A percentile compares a stretch with the other conserved stretches of the same genome.
These are phyloP conservation scores for Betta splendens DNA, from an alignment of 2,797 vertebrate genomes.

Conservation along the genomic window DNA sequence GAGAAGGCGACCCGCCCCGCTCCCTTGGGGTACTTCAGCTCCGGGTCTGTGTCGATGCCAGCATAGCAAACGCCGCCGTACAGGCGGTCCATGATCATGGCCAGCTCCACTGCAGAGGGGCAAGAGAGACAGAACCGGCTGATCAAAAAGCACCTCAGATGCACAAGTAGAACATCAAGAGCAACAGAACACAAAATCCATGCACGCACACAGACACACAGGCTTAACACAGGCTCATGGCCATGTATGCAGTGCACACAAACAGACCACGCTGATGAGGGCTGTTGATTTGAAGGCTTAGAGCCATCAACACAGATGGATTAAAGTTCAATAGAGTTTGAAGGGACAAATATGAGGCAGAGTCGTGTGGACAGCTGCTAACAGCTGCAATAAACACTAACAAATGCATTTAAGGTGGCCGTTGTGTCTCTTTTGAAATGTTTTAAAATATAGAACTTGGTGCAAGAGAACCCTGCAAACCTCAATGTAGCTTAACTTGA, in stretches of 20 bases:
- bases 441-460: conserved; percentile 7
- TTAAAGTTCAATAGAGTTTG: conserved; percentile 31
- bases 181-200: neutral
- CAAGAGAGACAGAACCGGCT: neutral
- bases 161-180: neutral
- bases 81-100: conserved; percentile 99
- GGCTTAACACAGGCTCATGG: neutral
- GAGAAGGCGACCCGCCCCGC: conserved; percentile 98
- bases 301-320: conserved; percentile 26
- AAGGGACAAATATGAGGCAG: conserved; percentile 21
- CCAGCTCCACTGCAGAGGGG: conserved; percentile 90
- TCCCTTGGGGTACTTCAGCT: conserved; percentile 99
- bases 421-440: neutral
- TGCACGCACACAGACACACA: neutral
- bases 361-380: conserved; percentile 1
- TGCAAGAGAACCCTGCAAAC: neutral
- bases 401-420: neutral
- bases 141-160: conserved; percentile 8
- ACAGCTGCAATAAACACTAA: conserved; percentile 1
- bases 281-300: conserved; percentile 41
- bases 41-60: conserved; percentile 98
- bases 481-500: conserved; percentile 2
- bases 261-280: conserved; percentile 26
- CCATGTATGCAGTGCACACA: conserved; percentile 30
- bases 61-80: conserved; percentile 99